Conservation (phyloP, 2,888 invertebrate genomes). For the Standfussiana lucernea region DNA sequence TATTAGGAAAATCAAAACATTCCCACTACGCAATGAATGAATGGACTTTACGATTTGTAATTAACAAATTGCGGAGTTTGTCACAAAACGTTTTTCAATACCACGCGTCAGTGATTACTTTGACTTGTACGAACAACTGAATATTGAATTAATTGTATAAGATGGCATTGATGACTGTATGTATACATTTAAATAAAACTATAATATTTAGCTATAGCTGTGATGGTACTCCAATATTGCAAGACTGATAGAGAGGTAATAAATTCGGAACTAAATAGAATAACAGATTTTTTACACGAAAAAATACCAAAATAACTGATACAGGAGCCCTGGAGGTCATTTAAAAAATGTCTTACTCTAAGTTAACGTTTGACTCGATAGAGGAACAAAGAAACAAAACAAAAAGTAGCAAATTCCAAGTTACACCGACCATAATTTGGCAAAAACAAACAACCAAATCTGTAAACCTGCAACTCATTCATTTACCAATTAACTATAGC, state of each 20-base stretch:
- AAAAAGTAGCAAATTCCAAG: slow-evolving; percentile 5
- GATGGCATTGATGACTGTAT: not conserved
- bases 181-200: not conserved
- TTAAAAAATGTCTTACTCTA: not conserved
- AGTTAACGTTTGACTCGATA: slow-evolving; percentile 3
- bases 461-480: slow-evolving; percentile 27
- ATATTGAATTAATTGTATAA: slow-evolving; percentile 42
- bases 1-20: slow-evolving; percentile 20
- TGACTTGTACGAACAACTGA: slow-evolving; percentile 29
- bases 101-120: slow-evolving; percentile 42
- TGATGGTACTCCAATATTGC: not conserved
- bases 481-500: not conserved
- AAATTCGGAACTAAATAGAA: not conserved
- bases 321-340: not conserved
- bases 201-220: not conserved
- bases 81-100: slow-evolving; percentile 32
- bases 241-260: not conserved
- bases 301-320: not conserved
- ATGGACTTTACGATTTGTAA: slow-evolving; percentile 16
- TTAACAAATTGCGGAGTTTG: slow-evolving; percentile 11
- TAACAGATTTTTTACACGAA: not conserved
- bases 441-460: slow-evolving; percentile 35
- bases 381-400: slow-evolving; percentile 4
- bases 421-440: not conserved
- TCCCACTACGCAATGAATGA: slow-evolving; percentile 15